Percentiles rank a stretch among this genome's conserved stretches.
phyloP scores from a whole-genome alignment of 92 coral and sea anemone genomes.

The Porites divaricata region DNA sequence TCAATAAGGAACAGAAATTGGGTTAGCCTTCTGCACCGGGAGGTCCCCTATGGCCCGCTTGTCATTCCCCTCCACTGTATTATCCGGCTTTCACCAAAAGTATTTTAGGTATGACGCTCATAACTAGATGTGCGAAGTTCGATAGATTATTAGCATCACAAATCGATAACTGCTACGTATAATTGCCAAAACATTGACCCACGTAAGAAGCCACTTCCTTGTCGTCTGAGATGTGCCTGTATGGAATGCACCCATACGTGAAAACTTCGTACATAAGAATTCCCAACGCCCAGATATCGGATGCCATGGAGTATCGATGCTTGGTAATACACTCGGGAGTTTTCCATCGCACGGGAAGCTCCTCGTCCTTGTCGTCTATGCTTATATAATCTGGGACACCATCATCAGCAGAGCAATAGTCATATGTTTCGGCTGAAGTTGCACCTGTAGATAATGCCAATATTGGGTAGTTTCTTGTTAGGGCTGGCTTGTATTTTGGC shows the following conservation, averaged over 20 bases:
- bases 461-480: not conserved
- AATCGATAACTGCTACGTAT: not conserved
- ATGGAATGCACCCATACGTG: constrained; percentile 6
- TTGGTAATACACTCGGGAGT: constrained; percentile 41
- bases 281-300: constrained; percentile 27
- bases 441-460: not conserved
- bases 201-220: not conserved
- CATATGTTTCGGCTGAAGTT: not conserved
- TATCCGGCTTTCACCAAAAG: no score
- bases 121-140: no score
- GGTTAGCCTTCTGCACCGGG: no score
- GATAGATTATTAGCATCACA: not conserved
- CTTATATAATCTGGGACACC: constrained; percentile 6
- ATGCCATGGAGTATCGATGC: constrained; percentile 1
- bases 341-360: constrained; percentile 43
- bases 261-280: constrained; percentile 19
- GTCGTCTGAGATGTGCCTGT: not conserved
- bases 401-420: not conserved
- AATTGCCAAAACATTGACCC: not conserved
- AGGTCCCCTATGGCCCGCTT: no score
- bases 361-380: not conserved
- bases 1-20: no score
- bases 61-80: no score
- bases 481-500: no score
- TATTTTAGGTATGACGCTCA: no score